A percentile compares a stretch with the other conserved stretches of the same genome.
Conservation (phyloP, 2,797 vertebrate species). For the Catostomus latipinnis region DNA sequence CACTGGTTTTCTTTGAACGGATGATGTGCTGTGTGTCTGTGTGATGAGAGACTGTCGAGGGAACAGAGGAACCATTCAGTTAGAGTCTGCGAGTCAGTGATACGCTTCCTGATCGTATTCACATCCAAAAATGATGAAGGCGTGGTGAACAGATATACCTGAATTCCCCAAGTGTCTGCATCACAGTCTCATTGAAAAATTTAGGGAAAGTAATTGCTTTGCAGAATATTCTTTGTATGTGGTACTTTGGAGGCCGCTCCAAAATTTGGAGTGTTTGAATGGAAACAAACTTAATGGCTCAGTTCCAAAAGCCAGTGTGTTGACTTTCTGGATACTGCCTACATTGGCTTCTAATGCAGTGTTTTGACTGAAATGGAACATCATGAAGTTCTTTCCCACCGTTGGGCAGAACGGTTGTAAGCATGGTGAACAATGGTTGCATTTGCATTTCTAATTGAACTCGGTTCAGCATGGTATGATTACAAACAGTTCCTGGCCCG, state of each 20-base stretch:
- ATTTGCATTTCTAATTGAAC: too few species aligned
- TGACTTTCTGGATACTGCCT: background rate
- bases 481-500: too few species aligned
- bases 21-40: conserved; percentile 42
- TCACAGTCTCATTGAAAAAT: background rate
- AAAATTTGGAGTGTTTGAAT: conserved; percentile 21
- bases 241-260: background rate
- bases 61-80: conserved; percentile 49
- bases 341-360: too few species aligned
- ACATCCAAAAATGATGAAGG: conserved; percentile 17
- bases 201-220: background rate
- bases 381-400: too few species aligned
- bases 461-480: too few species aligned
- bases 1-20: conserved; percentile 54
- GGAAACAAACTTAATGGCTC: conserved; percentile 50
- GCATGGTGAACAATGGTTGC: too few species aligned
- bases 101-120: conserved; percentile 30
- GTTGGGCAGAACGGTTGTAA: too few species aligned
- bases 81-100: conserved; percentile 35
- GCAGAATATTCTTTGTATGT: background rate
- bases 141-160: conserved; percentile 17
- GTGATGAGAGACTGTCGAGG: conserved; percentile 53
- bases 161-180: background rate
- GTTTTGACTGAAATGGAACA: too few species aligned
- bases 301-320: background rate